Base-by-base conservation (phyloP, 2,888 invertebrate genomes). In the Leptopilina myrica region DNA sequence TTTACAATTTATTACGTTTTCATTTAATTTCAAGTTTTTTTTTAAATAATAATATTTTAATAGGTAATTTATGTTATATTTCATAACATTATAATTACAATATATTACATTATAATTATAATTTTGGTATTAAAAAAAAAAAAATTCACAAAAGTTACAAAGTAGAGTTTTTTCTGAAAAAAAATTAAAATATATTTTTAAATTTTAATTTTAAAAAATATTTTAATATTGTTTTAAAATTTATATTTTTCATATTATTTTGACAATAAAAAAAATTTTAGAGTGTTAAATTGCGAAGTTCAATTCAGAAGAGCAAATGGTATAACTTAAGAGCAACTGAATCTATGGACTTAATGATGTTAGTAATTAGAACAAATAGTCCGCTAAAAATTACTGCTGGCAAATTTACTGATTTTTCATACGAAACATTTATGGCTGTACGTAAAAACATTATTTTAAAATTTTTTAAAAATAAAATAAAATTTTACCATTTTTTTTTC, bases 351-450 rank as follows among this genome's bases (percentile, higher is more conserved):
- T 78, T 88, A 4, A 62, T 87, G 7, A 80, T 87, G 8, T 78
- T 87, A 11, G 83, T 86, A 66, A 8, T 77, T 11, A 84, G 85
- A 76, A 82, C 85, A 2, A 78, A 80, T n/a, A 80, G 76, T 15
- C 89, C 89, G 5, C 81, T 89, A n/a, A 76, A 83, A 53, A 78
- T 89, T 12, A 87, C 86, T 0, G 89, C 88, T 5, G 89, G 87
- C 11, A 89, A 89, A 84, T 88, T 89, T 76, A 76, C 82, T 33
- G 79, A 66, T 0, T 86, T 89, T 64, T 88, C 87, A 0, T 83
- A 87, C 77, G 81, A 86, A 81, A 69, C 87, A 49, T 89, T 87
- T 62, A 84, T 84, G 14, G 81, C 77, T 9, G 89, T 89, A 76
- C 80, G 85, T 62, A 15, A 59, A 56, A 11, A 5, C 12, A 56